Evolutionary conservation across 2,888 invertebrate genomes (phyloP).

Genomic region (Caradrina kadenii): DNA sequence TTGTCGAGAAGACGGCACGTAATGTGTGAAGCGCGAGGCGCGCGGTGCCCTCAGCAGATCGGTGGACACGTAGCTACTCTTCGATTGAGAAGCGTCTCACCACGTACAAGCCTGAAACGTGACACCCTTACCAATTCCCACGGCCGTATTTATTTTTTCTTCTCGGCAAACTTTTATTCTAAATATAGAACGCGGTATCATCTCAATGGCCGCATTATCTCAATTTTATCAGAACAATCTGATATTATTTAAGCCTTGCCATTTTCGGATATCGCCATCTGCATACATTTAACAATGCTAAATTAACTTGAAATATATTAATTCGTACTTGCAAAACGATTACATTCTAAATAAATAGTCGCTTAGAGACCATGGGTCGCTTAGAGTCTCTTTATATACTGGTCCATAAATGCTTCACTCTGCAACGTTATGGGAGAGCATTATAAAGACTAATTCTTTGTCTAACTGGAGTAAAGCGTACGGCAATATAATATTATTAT

Average conservation of each 20-base stretch:
- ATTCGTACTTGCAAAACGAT: slow-evolving; percentile 12
- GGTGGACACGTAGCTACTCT: slow-evolving; percentile 65
- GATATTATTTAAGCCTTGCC: slow-evolving; percentile 14
- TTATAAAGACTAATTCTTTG: background rate
- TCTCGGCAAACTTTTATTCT: slow-evolving; percentile 72
- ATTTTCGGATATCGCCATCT: slow-evolving; percentile 21
- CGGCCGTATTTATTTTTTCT: slow-evolving; percentile 74
- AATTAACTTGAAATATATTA: slow-evolving; percentile 22
- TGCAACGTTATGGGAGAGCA: slow-evolving; percentile 9
- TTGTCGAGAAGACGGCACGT: slow-evolving; percentile 35
- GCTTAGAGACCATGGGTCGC: slow-evolving; percentile 7
- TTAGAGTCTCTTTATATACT: slow-evolving; percentile 8
- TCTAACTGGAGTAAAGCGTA: background rate
- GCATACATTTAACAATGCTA: slow-evolving; percentile 19
- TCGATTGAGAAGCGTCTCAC: slow-evolving; percentile 72
- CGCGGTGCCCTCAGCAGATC: slow-evolving; percentile 39
- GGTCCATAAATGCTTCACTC: slow-evolving; percentile 1
- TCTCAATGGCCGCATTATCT: slow-evolving; percentile 65
- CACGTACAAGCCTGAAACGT: slow-evolving; percentile 76
- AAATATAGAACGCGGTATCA: slow-evolving; percentile 72
- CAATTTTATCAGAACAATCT: slow-evolving; percentile 49
- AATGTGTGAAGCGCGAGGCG: slow-evolving; percentile 32
- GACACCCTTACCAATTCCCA: slow-evolving; percentile 74
- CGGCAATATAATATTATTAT: background rate
- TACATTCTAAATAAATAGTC: slow-evolving; percentile 31